Evolutionary conservation across 2,888 invertebrate species (phyloP).

Genomic region (Incurvaria masculella): DNA sequence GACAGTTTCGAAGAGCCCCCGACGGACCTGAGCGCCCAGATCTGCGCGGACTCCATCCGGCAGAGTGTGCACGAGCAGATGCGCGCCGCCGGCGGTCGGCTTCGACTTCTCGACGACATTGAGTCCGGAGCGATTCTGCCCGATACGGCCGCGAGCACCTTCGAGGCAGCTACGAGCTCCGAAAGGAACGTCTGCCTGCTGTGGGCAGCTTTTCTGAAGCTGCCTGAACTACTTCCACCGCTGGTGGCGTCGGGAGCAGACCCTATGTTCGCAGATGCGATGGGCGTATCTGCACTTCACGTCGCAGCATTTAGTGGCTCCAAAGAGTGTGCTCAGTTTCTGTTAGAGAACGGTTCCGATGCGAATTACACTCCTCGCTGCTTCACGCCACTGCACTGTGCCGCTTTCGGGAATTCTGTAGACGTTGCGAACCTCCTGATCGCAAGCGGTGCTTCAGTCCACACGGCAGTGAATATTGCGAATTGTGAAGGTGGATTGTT

Average conservation of each 20-base stretch:
- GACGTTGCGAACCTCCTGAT: conserved; percentile 77
- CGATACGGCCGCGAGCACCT: conserved; percentile 51
- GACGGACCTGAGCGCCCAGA: conserved; percentile 67
- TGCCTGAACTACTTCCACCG: conserved; percentile 62
- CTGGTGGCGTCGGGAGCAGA: conserved; percentile 68
- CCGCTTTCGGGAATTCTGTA: conserved; percentile 83
- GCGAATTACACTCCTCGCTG: conserved; percentile 67
- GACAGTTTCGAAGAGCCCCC: conserved; percentile 76
- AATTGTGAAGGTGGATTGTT: conserved; percentile 74
- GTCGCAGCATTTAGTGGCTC: conserved; percentile 78
- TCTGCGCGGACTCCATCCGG: conserved; percentile 70
- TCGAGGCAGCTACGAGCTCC: conserved; percentile 57
- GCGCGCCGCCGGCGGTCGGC: conserved; percentile 64
- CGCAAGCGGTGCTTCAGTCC: conserved; percentile 66
- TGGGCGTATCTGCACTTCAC: conserved; percentile 73
- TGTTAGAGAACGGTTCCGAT: conserved; percentile 66
- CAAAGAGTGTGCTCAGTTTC: conserved; percentile 63
- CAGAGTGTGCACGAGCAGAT: conserved; percentile 73
- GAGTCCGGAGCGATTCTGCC: conserved; percentile 63
- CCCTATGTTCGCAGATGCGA: conserved; percentile 65
- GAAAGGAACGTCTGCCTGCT: conserved; percentile 71
- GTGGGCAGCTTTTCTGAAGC: conserved; percentile 72
- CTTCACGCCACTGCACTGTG: conserved; percentile 84
- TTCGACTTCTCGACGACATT: conserved; percentile 69
- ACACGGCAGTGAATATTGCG: conserved; percentile 61